Percentiles rank a stretch among this genome's conserved stretches.
These are phyloP conservation scores for Drosophila pseudotalamancana DNA, from an alignment of 2,888 invertebrate species.

Conservation along the genomic window DNA sequence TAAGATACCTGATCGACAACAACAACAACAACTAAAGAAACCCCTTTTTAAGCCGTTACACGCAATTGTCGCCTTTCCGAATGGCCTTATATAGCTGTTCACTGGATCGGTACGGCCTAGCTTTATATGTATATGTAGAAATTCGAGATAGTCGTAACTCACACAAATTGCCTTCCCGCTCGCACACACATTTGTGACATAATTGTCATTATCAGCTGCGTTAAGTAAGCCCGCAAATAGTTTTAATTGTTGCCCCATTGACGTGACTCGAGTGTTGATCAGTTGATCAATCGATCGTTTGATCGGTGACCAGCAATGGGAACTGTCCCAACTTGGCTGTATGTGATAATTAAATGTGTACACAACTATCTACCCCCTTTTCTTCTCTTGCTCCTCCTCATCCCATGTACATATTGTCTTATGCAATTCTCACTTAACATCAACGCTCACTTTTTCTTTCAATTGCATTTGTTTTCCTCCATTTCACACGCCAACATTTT, in stretches of 20 bases:
- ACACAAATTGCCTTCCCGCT: background rate
- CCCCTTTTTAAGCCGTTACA: constrained; percentile 38
- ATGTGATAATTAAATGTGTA: constrained; percentile 54
- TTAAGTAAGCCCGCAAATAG: constrained; percentile 70
- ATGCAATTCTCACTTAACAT: constrained; percentile 61
- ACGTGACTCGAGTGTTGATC: constrained; percentile 63
- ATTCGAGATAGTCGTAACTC: background rate
- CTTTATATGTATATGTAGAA: constrained; percentile 23
- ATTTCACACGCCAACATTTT: constrained; percentile 49
- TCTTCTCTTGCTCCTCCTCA: background rate
- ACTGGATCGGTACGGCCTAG: constrained; percentile 10
- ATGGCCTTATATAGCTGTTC: constrained; percentile 46
- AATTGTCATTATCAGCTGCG: constrained; percentile 71
- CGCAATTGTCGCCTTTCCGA: constrained; percentile 32
- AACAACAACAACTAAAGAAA: constrained; percentile 6
- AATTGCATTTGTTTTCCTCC: constrained; percentile 15
- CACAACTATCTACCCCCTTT: constrained; percentile 33
- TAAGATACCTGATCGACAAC: constrained; percentile 22
- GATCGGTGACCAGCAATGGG: constrained; percentile 37
- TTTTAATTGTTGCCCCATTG: constrained; percentile 68
- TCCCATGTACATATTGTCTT: constrained; percentile 45
- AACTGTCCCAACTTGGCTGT: constrained; percentile 40
- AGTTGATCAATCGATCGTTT: constrained; percentile 16
- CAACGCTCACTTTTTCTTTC: constrained; percentile 41
- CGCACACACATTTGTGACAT: constrained; percentile 47